phyloP scores from a whole-genome alignment of 2,888 invertebrate genomes.

The Odontomyia ornata region DNA sequence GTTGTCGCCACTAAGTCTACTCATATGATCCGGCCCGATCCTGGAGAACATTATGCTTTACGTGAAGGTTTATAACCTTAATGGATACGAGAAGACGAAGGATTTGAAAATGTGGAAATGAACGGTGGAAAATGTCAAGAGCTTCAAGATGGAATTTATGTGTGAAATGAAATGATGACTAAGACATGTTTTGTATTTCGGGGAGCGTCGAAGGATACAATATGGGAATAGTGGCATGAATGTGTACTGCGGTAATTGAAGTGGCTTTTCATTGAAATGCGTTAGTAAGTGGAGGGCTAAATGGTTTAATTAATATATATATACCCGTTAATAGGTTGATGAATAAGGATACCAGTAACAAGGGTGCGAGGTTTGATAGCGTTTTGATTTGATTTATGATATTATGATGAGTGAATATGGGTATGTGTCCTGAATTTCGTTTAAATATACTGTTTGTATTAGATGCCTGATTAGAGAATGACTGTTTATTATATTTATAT shows the following conservation, averaged over 20 bases:
- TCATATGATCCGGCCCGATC: not conserved
- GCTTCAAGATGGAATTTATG: not conserved
- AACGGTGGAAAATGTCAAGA: conserved; percentile 23
- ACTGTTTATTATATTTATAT: too few species aligned
- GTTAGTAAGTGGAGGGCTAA: not conserved
- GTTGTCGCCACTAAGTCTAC: conserved; percentile 2
- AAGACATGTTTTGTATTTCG: not conserved
- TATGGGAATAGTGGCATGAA: not conserved
- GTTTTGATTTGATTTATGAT: too few species aligned
- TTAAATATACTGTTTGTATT: too few species aligned
- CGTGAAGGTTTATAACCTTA: not conserved
- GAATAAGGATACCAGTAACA: too few species aligned
- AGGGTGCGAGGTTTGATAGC: too few species aligned
- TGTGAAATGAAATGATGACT: not conserved
- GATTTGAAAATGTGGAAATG: conserved; percentile 6
- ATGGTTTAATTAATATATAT: not conserved
- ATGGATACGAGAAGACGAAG: not conserved
- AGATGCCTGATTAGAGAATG: too few species aligned
- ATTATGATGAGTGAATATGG: too few species aligned
- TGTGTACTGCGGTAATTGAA: not conserved
- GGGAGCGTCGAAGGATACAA: too few species aligned
- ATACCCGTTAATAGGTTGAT: too few species aligned
- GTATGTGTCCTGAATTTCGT: too few species aligned
- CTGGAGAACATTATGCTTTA: not conserved
- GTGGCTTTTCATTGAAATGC: not conserved